Percentiles rank a stretch among this genome's conserved stretches.
phyloP scores from a whole-genome alignment of 2,888 invertebrate genomes.

The Chloroclystis v-ata region DNA sequence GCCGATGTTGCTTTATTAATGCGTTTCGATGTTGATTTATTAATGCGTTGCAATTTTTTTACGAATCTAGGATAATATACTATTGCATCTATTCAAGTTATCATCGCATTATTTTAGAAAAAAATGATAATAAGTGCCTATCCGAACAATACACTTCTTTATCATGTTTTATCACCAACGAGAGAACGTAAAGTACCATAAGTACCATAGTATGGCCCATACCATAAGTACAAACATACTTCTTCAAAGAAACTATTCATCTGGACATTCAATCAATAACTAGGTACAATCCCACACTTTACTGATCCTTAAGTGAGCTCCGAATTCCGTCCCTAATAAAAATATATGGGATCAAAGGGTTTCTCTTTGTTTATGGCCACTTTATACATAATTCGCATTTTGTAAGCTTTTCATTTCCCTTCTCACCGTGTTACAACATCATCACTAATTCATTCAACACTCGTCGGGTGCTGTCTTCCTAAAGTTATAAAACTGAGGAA shows the following conservation, averaged over 20 bases:
- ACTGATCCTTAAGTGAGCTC: neutral
- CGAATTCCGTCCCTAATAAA: neutral
- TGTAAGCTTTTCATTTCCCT: neutral
- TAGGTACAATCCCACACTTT: neutral
- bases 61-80: too few species aligned
- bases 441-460: neutral
- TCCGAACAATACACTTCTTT: too few species aligned
- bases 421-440: neutral
- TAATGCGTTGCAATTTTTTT: too few species aligned
- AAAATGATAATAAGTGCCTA: too few species aligned
- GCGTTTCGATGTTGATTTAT: too few species aligned
- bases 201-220: neutral
- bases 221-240: neutral
- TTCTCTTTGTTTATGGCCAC: neutral
- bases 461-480: neutral
- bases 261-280: neutral
- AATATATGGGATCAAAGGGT: conserved; percentile 1
- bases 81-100: too few species aligned
- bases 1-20: conserved; percentile 41
- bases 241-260: neutral
- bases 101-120: too few species aligned
- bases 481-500: neutral
- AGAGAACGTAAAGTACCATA: neutral
- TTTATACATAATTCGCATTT: conserved; percentile 1
- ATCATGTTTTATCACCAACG: too few species aligned